Conservation (phyloP, 2,888 invertebrate genomes). For the Isotomurus palustris region DNA sequence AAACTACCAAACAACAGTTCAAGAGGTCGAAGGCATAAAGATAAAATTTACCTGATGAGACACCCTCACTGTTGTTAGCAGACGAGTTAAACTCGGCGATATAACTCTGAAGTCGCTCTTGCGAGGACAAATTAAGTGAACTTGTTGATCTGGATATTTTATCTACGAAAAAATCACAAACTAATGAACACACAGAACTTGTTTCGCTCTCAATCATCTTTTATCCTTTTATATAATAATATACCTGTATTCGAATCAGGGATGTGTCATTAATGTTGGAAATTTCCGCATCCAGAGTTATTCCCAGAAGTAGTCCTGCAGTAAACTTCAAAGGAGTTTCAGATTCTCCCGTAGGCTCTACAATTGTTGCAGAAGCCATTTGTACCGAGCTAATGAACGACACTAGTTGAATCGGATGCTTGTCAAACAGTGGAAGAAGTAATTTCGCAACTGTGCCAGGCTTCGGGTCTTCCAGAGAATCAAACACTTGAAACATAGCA, state of each 20-base stretch:
- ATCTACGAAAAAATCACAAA: conserved; percentile 46
- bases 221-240: conserved; percentile 47
- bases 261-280: conserved; percentile 68
- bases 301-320: conserved; percentile 81
- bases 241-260: conserved; percentile 74
- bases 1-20: background rate
- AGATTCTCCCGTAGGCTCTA: conserved; percentile 77
- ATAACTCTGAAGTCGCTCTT: conserved; percentile 66
- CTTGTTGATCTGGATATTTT: conserved; percentile 82
- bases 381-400: conserved; percentile 50
- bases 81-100: conserved; percentile 51
- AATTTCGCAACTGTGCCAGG: conserved; percentile 76
- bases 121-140: conserved; percentile 75
- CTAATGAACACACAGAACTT: background rate
- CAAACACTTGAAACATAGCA: conserved; percentile 71
- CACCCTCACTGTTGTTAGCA: conserved; percentile 79
- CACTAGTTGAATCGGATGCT: conserved; percentile 60
- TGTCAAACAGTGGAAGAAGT: conserved; percentile 69
- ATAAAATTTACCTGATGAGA: conserved; percentile 68
- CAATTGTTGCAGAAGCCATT: conserved; percentile 73
- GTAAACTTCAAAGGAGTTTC: conserved; percentile 83
- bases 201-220: background rate
- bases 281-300: conserved; percentile 82
- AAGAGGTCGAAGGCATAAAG: background rate
- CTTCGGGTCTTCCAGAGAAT: conserved; percentile 72